A percentile compares a stretch with the other conserved stretches of the same genome.
These are phyloP conservation scores for Pithys albifrons DNA, from an alignment of 2,113 vertebrate genomes.

Conservation along the genomic window DNA sequence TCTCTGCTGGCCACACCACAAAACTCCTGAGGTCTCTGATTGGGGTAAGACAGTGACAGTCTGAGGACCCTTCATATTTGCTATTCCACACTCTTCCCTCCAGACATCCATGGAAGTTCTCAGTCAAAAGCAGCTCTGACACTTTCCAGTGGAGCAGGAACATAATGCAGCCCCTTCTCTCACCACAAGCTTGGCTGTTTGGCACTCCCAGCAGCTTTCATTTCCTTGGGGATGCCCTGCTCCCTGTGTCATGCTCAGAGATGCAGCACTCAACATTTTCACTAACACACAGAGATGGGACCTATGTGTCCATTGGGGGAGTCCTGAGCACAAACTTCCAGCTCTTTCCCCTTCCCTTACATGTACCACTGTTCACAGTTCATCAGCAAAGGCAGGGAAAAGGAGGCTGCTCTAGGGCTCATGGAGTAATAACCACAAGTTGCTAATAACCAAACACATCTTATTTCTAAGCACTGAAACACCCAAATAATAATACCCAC, in stretches of 20 bases:
- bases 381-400: background rate
- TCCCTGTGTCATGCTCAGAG: background rate
- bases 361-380: accelerated
- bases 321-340: background rate
- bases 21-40: background rate
- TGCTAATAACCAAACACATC: background rate
- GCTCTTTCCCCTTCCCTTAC: background rate
- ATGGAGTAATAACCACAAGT: background rate
- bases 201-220: background rate
- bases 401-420: background rate
- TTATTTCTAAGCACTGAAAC: background rate
- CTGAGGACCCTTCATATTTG: background rate
- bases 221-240: background rate
- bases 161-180: background rate
- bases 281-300: background rate
- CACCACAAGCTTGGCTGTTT: background rate
- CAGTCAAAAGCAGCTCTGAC: background rate
- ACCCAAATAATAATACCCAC: background rate
- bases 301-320: background rate
- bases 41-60: background rate
- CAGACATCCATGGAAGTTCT: background rate
- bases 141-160: background rate
- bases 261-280: background rate
- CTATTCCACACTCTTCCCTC: background rate
- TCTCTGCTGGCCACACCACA: background rate